Evolutionary conservation across 2,113 vertebrate species (phyloP), one percentile per base, ranked within the genome.

Genomic region (Corvus moneduloides): DNA sequence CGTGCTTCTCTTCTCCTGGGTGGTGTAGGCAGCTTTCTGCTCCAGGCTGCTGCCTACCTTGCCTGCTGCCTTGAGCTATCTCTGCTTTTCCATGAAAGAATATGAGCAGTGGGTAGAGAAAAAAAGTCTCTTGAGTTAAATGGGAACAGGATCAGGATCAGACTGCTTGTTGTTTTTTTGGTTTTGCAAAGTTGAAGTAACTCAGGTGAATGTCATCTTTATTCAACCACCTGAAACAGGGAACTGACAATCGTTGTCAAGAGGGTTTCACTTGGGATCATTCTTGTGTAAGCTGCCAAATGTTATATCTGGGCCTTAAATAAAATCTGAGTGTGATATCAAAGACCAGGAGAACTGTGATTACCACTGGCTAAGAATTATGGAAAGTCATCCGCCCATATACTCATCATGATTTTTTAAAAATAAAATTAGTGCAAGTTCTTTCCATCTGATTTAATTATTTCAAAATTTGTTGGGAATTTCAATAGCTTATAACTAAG

Each of bases 11-110:
- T 94, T 73, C 86, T 94, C 58, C 85, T 73, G 72, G 43, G 61
- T 55, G 52, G 61, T 94, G 94, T 93, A 86, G 93, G 95, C 96
- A 97, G 95, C 56, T 84, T 80, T 88, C 79, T 71, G 90, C 90
- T 90, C 68, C 11, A 74, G 90, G 92, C 90, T 79, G 79, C 95
- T 96, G 94, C 95, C 90, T 79, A 59, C 93, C 92, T 94, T 94
- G 92, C 93, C 74, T 94, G 66, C 74, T 94, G 95, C 87, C 91
- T 94, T 78, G 37, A 94, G 89, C 91, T 87, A n/a, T 67, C 85
- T 72, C 93, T 84, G 74, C 41, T 92, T 89, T 89, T 81, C 56
- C 0, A 0, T 78, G 80, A 48, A 90, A 90, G 80, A 84, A 82
- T 59, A 48, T 55, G 72, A 84, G 78, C 74, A 68, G 91, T 89